phyloP scores from a whole-genome alignment of 2,888 invertebrate species.

The Cheilosia pagana region DNA sequence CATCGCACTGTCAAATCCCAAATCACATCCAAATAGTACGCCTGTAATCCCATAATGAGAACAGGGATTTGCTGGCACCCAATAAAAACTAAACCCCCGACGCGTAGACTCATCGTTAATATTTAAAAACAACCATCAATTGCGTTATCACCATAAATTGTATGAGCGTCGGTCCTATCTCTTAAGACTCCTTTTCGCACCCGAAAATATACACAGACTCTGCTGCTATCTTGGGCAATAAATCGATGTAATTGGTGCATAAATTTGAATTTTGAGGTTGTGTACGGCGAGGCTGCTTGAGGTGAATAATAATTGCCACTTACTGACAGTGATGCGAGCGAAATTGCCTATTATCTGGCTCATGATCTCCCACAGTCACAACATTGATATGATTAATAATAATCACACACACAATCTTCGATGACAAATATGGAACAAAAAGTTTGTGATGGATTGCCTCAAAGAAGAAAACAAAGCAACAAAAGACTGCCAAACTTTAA shows the following conservation, averaged over 20 bases:
- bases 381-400: constrained; percentile 28
- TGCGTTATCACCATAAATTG: too few species aligned
- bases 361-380: not conserved
- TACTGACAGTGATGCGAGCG: constrained; percentile 37
- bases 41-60: too few species aligned
- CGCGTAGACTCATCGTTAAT: too few species aligned
- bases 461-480: too few species aligned
- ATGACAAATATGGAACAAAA: not conserved
- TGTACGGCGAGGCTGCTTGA: constrained; percentile 10
- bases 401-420: not conserved
- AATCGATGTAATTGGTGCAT: constrained; percentile 53
- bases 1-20: too few species aligned
- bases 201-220: not conserved
- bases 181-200: not conserved
- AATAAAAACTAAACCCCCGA: too few species aligned
- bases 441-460: not conserved
- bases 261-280: constrained; percentile 34
- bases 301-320: constrained; percentile 53
- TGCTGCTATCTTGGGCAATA: constrained; percentile 36
- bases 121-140: too few species aligned
- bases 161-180: not conserved
- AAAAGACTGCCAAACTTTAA: too few species aligned
- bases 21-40: too few species aligned
- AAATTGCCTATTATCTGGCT: constrained; percentile 41
- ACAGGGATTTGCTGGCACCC: too few species aligned